A percentile compares a stretch with the other conserved stretches of the same genome.
Evolutionary conservation across 2,888 invertebrate genomes (phyloP).

Genomic region (Hirtodrosophila duncani): DNA sequence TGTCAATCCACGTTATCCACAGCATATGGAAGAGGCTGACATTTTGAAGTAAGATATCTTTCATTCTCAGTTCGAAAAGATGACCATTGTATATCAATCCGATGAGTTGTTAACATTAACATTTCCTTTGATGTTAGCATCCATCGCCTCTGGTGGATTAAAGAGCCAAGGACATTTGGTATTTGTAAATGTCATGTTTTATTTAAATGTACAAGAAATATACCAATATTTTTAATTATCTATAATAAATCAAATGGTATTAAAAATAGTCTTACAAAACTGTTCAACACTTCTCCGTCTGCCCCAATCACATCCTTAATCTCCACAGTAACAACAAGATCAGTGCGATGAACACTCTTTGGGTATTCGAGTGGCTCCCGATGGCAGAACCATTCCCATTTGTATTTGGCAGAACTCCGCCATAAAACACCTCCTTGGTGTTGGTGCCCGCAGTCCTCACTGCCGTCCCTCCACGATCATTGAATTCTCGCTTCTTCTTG

Average conservation of each 20-base stretch:
- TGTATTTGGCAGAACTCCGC: conserved; percentile 10
- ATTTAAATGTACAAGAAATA: conserved; percentile 28
- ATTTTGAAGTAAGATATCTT: no score
- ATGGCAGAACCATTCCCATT: conserved; percentile 9
- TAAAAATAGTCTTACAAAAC: conserved; percentile 50
- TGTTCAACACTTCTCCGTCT: conserved; percentile 34
- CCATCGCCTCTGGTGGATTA: no score
- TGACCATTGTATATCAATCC: no score
- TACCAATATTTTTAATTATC: conserved; percentile 19
- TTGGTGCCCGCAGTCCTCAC: conserved; percentile 32
- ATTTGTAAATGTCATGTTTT: no score
- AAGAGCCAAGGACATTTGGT: no score
- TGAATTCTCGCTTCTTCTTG: conserved; percentile 66
- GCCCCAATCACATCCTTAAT: conserved; percentile 3
- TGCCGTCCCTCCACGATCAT: conserved; percentile 26
- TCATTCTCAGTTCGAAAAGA: no score
- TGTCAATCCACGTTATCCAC: no score
- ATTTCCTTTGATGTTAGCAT: no score
- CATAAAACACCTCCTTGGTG: conserved; percentile 35
- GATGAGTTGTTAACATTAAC: no score
- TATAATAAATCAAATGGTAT: conserved; percentile 4
- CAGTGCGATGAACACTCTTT: conserved; percentile 20
- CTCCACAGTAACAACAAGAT: conserved; percentile 35
- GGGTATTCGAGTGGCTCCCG: no score
- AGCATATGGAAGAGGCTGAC: no score